Base-by-base conservation (phyloP, 2,797 vertebrate species). In the Onychomys leucogaster region DNA sequence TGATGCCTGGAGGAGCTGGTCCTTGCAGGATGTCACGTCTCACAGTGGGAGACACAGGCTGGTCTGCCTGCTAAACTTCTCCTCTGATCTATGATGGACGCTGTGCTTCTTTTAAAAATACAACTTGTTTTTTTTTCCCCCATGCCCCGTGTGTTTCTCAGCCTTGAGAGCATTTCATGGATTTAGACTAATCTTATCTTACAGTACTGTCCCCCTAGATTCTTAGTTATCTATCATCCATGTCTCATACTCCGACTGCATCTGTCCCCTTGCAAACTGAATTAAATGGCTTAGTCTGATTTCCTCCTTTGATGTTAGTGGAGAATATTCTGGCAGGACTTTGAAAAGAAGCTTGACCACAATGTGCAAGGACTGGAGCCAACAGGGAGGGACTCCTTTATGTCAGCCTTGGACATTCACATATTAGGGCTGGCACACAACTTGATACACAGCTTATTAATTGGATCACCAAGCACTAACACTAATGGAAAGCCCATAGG, bases 21-120 rank as follows among this genome's bases (percentile, higher is more conserved):
- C 13, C 6, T 14, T 29, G 69, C 91, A 81, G 88, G 14, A 83
- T 91, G 92, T 92, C 80, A 32, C 46, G 46, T 89, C 82, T 97
- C 97, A 71, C 94, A 88, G 94, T 71, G 69, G 96, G 94, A 89
- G 92, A 37, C 46, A 1, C 1, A 57, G 94, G 21, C 89, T 91
- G 82, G 8, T 85, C 69, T 83, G 90, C 86, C 91, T 93, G 92
- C 23, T 55, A 77, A 95, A 87, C 63, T 29, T 5, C 76, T 85
- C 81, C 75, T 94, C 83, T 89, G 89, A 84, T 92, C 89, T 83
- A 2, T 63, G 81, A 69, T 73, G 73, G 73, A 90, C 10, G 9
- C 81, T 89, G 55, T 90, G 85, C 75, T 95, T 82, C 71, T 71
- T 95, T 85, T 59, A 88, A 96, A 91, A 94, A 93, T 89, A 88